A percentile compares a stretch with the other conserved stretches of the same genome.
Evolutionary conservation across 30 jellyfish, hydroid and myxozoan species (phyloP).

Genomic region (Haliclystus octoradiatus): DNA sequence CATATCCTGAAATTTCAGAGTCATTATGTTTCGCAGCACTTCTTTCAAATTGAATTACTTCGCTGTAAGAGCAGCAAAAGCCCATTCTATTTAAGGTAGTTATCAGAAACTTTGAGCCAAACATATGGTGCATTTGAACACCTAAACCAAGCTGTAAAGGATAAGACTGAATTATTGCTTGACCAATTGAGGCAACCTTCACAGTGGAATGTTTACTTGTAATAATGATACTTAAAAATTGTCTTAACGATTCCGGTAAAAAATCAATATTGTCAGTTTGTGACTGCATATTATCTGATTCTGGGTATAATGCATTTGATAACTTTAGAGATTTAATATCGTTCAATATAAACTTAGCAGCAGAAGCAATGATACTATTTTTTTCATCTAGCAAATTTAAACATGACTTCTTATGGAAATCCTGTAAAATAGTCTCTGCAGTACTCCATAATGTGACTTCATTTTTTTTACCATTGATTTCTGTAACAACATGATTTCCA

Average conservation of each 20-base stretch:
- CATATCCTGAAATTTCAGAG: not conserved
- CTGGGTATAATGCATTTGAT: not conserved
- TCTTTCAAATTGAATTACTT: constrained; percentile 12
- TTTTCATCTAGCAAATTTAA: constrained; percentile 1
- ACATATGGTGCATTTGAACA: not conserved
- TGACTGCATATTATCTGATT: not conserved
- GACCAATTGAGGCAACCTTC: constrained; percentile 25
- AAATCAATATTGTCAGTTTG: not conserved
- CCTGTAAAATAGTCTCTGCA: constrained; percentile 19
- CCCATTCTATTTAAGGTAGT: constrained; percentile 9
- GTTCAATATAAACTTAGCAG: constrained; percentile 14
- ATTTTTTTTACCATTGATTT: constrained; percentile 22
- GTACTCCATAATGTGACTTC: constrained; percentile 32
- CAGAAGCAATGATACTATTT: constrained; percentile 5
- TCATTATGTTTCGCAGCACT: constrained; percentile 8
- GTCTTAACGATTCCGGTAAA: constrained; percentile 5
- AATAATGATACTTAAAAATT: not conserved
- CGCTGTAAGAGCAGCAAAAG: constrained; percentile 28
- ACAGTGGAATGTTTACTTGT: not conserved
- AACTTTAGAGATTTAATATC: constrained; percentile 2
- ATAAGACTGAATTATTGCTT: constrained; percentile 24
- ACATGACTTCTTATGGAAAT: constrained; percentile 9
- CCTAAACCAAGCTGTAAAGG: not conserved
- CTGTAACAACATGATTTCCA: constrained; percentile 16
- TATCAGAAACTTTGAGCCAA: not conserved